Base-by-base conservation (phyloP, 2,888 invertebrate species). In the Brachyptera risi region DNA sequence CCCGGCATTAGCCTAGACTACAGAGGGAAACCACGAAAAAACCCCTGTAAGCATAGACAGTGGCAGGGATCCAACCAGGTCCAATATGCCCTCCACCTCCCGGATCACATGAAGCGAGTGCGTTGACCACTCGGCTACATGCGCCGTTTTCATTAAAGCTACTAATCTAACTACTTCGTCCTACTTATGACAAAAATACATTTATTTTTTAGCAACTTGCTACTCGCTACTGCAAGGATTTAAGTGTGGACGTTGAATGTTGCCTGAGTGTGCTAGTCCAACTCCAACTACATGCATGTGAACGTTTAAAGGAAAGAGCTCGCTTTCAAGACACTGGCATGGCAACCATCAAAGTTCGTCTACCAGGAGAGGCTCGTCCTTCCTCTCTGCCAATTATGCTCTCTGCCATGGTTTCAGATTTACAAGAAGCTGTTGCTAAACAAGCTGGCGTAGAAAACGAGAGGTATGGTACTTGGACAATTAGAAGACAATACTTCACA, bases 301-400 rank as follows among this genome's bases (percentile, higher is more conserved):
- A 88, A 59, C 84, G 89, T 68, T 78, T 88, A 13, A 84, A 84
- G 63, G 85, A 88, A 23, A 81, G 86, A 64, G 82, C 82, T 2
- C 81, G 83, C 61, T 91, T 83, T 68, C 81, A 83, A 64, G 81
- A 84, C 67, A 87, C 86, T 0, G 90, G 91, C 1, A 69, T 86
- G 57, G 90, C 91, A 0, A 86, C 88, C 0, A 74, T 92, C 23
- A 83, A 85, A 71, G 78, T 92, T 1, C 85, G 86, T 67, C 79
- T 86, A 1, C 80, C 75, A 31, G 74, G 73, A 26, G 24, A 83
- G 0, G 73, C 79, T 57, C 78, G 78, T 38, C 78, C 83, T 0
- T 61, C 83, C 2, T 80, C 80, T 56, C 73, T 87, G 1, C 81
- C 85, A 71, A 79, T 82, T 63, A 75, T 78, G 47, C 70, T 88